phyloP scores from a whole-genome alignment of 2,113 vertebrate species.

The Pitta sordida region DNA sequence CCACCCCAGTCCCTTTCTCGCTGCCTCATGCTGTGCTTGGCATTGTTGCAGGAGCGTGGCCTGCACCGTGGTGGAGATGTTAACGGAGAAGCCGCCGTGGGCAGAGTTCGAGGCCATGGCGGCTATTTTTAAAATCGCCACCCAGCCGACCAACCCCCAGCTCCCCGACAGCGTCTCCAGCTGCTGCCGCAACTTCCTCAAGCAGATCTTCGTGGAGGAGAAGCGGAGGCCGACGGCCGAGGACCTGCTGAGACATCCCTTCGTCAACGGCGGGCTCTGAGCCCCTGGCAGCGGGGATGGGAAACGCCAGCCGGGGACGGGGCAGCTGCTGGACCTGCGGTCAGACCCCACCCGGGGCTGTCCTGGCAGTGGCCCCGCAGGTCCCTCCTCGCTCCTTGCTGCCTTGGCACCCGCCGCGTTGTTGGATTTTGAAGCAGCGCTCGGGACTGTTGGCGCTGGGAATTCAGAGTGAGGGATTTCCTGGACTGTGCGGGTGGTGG shows the following conservation, averaged over 20 bases:
- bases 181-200: constrained; percentile 83
- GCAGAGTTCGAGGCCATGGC: constrained; percentile 92
- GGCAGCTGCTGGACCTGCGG: background rate
- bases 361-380: background rate
- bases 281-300: background rate
- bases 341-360: background rate
- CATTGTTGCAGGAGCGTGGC: constrained; percentile 80
- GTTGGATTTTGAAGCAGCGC: background rate
- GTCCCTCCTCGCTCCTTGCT: background rate
- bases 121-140: constrained; percentile 91
- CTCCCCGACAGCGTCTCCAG: constrained; percentile 83
- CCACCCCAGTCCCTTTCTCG: fast-evolving
- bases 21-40: background rate
- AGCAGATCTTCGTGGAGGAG: constrained; percentile 89
- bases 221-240: constrained; percentile 88
- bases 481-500: background rate
- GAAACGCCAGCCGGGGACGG: background rate
- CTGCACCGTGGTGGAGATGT: constrained; percentile 91
- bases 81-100: constrained; percentile 91
- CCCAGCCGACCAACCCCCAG: constrained; percentile 86
- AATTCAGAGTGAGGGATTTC: background rate
- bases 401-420: background rate
- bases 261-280: constrained; percentile 83
- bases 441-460: background rate
- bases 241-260: constrained; percentile 82